Base-by-base conservation (phyloP, 1,140 invertebrate species). In the Holcopasites calliopsidis region DNA sequence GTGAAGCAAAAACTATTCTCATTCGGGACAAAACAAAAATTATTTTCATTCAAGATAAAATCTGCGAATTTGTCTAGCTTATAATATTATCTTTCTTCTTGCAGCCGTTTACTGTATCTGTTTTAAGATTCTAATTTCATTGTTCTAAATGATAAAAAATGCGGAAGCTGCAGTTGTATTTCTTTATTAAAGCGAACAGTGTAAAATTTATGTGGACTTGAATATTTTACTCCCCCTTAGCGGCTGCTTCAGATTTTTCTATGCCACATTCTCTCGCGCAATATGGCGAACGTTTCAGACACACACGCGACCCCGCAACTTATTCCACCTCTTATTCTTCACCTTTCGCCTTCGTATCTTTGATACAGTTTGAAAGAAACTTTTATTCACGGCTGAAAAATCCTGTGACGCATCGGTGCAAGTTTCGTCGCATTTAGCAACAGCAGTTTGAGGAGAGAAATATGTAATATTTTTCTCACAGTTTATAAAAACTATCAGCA, bases 101-200 rank as follows among this genome's bases (percentile, higher is more conserved):
- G n/a, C n/a, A n/a, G n/a, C n/a, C n/a, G n/a, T n/a, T n/a, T n/a
- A n/a, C n/a, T 13, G 60, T 18, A 28, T 62, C 38, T 42, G 16
- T 10, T 42, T 62, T 62, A 26, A 62, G 42, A 62, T 62, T 62
- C 38, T 62, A 62, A 62, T 62, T 44, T n/a, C 26, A 18, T 42
- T 16, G 23, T 42, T 13, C n/a, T n/a, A 4, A 2, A n/a, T 8
- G 16, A 10, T n/a, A n/a, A 23, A 18, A n/a, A 8, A 13, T 60
- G 10, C 40, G 23, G 18, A n/a, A 44, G 16, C 18, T 3, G 2
- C n/a, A n/a, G n/a, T n/a, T n/a, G n/a, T n/a, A n/a, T 44, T 44
- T 61, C 8, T 28, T 13, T 44, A n/a, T n/a, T n/a, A n/a, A n/a
- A n/a, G n/a, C n/a, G n/a, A n/a, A n/a, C n/a, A n/a, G n/a, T n/a